These are phyloP conservation scores for Acromyrmex heyeri DNA, from an alignment of 1,140 invertebrate species.

Conservation along the genomic window DNA sequence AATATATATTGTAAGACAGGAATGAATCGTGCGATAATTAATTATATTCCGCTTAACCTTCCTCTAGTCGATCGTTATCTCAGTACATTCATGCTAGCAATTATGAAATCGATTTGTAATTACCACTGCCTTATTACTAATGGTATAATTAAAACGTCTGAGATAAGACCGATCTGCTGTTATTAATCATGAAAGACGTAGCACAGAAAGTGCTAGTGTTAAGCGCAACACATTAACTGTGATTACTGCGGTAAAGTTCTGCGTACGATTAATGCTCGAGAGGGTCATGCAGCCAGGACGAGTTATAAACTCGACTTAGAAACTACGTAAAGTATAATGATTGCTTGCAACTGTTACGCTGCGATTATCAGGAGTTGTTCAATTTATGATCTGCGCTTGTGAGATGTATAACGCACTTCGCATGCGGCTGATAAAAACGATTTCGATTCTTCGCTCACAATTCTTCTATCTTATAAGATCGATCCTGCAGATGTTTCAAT, in stretches of 20 bases:
- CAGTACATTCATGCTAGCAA: constrained; percentile 30
- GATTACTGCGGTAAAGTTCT: constrained; percentile 37
- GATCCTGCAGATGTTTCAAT: neutral
- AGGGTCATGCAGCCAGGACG: constrained; percentile 52
- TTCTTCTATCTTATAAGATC: neutral
- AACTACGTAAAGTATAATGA: constrained; percentile 52
- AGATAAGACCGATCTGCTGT: constrained; percentile 47
- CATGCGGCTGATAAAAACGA: constrained; percentile 35
- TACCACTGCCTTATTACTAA: constrained; percentile 40
- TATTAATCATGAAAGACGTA: constrained; percentile 35
- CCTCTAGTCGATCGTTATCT: constrained; percentile 33
- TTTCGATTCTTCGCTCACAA: constrained; percentile 7
- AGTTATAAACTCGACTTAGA: constrained; percentile 43
- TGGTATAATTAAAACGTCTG: constrained; percentile 43
- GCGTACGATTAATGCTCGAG: constrained; percentile 37
- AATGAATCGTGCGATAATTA: constrained; percentile 15
- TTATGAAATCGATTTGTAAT: constrained; percentile 53
- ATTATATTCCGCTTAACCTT: constrained; percentile 23
- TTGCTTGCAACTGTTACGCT: constrained; percentile 37
- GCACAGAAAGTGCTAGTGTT: constrained; percentile 7
- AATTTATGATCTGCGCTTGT: constrained; percentile 41
- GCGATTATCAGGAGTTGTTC: constrained; percentile 34
- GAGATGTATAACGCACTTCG: constrained; percentile 40
- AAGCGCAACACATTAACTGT: constrained; percentile 26
- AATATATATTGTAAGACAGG: neutral